A percentile compares a stretch with the other conserved stretches of the same genome.
phyloP scores from a whole-genome alignment of 2,888 invertebrate species.

The Boloria selene region DNA sequence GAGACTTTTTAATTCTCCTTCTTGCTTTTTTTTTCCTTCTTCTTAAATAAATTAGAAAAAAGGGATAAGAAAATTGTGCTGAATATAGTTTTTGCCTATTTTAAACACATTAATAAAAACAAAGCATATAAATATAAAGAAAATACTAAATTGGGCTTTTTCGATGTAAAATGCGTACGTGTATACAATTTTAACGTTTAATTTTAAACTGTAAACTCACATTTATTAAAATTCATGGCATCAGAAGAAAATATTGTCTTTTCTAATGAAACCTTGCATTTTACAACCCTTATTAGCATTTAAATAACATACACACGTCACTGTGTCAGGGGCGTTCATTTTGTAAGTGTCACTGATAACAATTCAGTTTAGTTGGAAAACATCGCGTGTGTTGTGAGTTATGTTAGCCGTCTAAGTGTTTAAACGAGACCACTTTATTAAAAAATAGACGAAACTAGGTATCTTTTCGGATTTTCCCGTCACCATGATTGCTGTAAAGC shows the following conservation, averaged over 20 bases:
- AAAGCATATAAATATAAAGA: no score
- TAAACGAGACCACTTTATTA: slow-evolving; percentile 33
- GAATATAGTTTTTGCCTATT: no score
- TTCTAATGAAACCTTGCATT: slow-evolving; percentile 29
- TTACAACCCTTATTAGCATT: slow-evolving; percentile 29
- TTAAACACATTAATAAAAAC: no score
- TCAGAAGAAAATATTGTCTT: slow-evolving; percentile 30
- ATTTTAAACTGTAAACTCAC: not conserved
- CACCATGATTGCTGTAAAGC: no score
- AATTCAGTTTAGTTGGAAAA: slow-evolving; percentile 29
- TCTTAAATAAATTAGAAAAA: no score
- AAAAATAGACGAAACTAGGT: no score
- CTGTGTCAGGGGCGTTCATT: slow-evolving; percentile 24
- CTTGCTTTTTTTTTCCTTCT: no score
- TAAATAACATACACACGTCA: slow-evolving; percentile 31
- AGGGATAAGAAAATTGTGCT: no score
- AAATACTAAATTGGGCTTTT: no score
- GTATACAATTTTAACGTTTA: not conserved
- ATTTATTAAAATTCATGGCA: slow-evolving; percentile 15
- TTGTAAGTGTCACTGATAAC: slow-evolving; percentile 40
- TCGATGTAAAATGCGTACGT: no score
- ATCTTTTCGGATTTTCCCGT: no score
- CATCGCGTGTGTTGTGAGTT: slow-evolving; percentile 36
- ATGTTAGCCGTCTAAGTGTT: slow-evolving; percentile 32
- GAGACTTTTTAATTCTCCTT: no score